Base-by-base conservation (phyloP, 2,888 invertebrate genomes). In the Tetragonula carbonaria region DNA sequence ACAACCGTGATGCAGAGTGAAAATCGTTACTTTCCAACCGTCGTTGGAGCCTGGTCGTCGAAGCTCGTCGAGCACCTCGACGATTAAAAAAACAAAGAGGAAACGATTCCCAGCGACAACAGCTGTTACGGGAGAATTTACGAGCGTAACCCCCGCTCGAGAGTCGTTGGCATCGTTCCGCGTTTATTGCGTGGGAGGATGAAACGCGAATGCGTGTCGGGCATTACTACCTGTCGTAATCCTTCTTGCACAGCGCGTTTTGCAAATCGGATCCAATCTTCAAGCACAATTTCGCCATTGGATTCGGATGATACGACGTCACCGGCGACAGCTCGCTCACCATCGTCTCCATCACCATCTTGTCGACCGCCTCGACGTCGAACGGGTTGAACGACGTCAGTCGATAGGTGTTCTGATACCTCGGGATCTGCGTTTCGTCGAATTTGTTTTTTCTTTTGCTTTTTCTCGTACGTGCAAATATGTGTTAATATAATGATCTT, bases 331-430 rank as follows among this genome's bases (percentile, higher is more conserved):
- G 74, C 76, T 77, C 88, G 16, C 45, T 81, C 68, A 77, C 85
- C 87, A 91, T 85, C 23, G 83, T 50, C 21, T 84, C 72, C 38
- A 53, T 75, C 6, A 89, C 72, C 50, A 90, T 79, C 23, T 75
- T 72, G 80, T 91, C 89, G 53, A 87, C 86, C 4, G 62, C 74
- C 33, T 80, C 76, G 13, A 67, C 23, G 13, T 84, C 65, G 72
- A 88, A 90, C 16, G 23, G 67, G 65, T 38, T 78, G 66, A 89
- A 89, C 8, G 91, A 53, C 53, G 86, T 83, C 33, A 90, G 70
- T 16, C 90, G 87, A 81, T 86, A 90, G 38, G 90, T 90, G 51
- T 90, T 90, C 62, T 91, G 90, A 33, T 91, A 90, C 67, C 51
- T 87, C 11, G 87, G 86, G 11, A 88, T 79, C 88, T 91, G 77